A percentile compares a stretch with the other conserved stretches of the same genome.
Conservation (phyloP, 2,888 invertebrate species). For the Serrognathus titanus region DNA sequence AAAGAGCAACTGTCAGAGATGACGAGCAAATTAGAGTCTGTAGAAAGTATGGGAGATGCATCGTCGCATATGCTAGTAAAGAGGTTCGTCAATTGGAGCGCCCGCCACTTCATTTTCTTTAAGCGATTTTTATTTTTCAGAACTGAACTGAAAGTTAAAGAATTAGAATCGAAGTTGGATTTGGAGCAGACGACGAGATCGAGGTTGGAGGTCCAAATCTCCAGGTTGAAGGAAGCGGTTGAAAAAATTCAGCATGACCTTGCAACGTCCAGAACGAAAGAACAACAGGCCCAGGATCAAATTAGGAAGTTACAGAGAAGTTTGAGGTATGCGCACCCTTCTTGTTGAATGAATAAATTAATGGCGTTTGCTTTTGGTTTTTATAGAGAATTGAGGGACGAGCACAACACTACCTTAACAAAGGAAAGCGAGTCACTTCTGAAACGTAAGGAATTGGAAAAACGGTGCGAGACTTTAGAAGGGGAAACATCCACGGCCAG, state of each 20-base stretch:
- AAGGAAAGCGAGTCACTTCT: slow-evolving; percentile 74
- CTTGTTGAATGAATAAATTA: neutral
- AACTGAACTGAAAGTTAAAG: slow-evolving; percentile 82
- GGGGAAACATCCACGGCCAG: slow-evolving; percentile 68
- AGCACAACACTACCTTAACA: slow-evolving; percentile 65
- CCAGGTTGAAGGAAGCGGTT: slow-evolving; percentile 67
- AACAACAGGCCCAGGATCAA: slow-evolving; percentile 74
- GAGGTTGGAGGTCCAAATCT: slow-evolving; percentile 75
- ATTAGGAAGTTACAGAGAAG: slow-evolving; percentile 71
- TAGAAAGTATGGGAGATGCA: slow-evolving; percentile 73
- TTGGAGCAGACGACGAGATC: slow-evolving; percentile 84
- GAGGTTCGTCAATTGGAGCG: slow-evolving; percentile 47
- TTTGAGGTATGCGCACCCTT: slow-evolving; percentile 47
- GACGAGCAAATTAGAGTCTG: slow-evolving; percentile 71
- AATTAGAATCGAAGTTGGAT: slow-evolving; percentile 87
- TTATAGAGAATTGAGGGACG: slow-evolving; percentile 72
- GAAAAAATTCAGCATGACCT: slow-evolving; percentile 73
- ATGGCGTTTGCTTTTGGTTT: neutral
- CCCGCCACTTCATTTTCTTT: too few relatives aligned
- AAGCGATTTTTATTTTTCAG: slow-evolving; percentile 38
- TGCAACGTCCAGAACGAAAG: slow-evolving; percentile 65
- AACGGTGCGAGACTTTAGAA: slow-evolving; percentile 66
- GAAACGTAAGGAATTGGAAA: slow-evolving; percentile 73
- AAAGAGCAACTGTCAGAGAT: slow-evolving; percentile 78
- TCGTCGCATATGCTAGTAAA: slow-evolving; percentile 69